phyloP scores from a whole-genome alignment of 2,113 vertebrate genomes.

The Steatornis caripensis region DNA sequence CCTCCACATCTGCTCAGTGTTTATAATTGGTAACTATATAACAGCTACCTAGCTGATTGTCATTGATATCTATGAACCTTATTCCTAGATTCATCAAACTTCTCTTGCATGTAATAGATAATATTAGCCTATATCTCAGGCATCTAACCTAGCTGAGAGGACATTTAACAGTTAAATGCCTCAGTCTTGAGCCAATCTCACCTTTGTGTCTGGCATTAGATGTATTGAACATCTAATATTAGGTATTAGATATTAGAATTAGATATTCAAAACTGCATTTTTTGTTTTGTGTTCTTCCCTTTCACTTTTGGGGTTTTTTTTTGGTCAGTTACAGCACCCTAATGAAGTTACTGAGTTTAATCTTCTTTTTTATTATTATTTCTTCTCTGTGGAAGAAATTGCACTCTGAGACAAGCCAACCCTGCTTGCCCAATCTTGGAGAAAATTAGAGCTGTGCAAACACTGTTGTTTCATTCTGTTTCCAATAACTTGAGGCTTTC shows the following conservation, averaged over 20 bases:
- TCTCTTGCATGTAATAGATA: not conserved
- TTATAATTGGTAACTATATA: not conserved
- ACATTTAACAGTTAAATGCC: not conserved
- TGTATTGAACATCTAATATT: not conserved
- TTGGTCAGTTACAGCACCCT: too few relatives aligned
- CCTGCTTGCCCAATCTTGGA: not conserved
- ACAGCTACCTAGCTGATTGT: not conserved
- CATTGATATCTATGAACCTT: not conserved
- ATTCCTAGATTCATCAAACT: not conserved
- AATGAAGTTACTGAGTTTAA: not conserved
- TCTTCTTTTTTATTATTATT: not conserved
- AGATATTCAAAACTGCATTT: not conserved
- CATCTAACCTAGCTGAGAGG: not conserved
- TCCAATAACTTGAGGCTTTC: slow-evolving; percentile 2
- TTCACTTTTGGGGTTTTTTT: too few relatives aligned
- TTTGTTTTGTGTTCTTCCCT: not conserved
- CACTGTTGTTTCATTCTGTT: not conserved
- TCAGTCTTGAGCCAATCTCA: not conserved
- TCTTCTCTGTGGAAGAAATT: not conserved
- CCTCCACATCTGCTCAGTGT: not conserved
- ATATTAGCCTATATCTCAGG: not conserved
- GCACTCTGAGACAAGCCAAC: not conserved
- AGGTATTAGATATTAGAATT: not conserved
- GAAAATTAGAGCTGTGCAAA: not conserved
- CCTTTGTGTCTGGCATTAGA: not conserved